Evolutionary conservation across 1,140 invertebrate species (phyloP), one percentile per base, ranked within the genome.

Genomic region (Eueides isabella): DNA sequence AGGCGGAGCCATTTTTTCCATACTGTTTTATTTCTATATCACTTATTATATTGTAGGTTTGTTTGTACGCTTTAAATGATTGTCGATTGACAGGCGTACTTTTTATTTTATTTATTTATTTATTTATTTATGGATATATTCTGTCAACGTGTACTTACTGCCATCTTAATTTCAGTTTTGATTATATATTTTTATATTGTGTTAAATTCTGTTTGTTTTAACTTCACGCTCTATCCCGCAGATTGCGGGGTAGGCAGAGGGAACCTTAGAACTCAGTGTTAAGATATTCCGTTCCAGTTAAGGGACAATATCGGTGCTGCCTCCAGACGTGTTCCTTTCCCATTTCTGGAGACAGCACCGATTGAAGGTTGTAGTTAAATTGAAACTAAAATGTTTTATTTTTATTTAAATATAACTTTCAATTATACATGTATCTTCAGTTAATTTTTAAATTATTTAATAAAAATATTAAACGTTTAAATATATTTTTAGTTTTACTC

Each of bases 31-130:
- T 89, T 82, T 87, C 83, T 74, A 71, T 77, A 75, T 69, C 78
- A 79, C 86, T 88, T 90, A 88, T 87, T 86, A 86, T 87, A 87
- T 83, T 88, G 87, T 88, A 68, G 81, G 77, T 86, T 80, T 84
- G 71, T 72, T 72, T 72, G 71, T 67, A 66, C 29, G 71, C 48
- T 67, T 72, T 72, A 72, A 72, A 72, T 72, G 82, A 67, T 55
- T 67, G 28, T 30, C 16, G 77, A 84, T 83, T 86, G 80, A 81
- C 77, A 68, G 72, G 63, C 71, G 73, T 82, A 55, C 77, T 77
- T 77, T 81, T 80, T 72, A 38, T 16, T 28, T 65, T 81, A 77
- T 77, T 68, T 67, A 29, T 68, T 65, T 55, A 55, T 74, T 77
- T 74, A 67, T 38, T 48, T 64, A 35, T 71, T 5, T 67, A 67